phyloP scores from a whole-genome alignment of 1,140 invertebrate species.

The Lepeophtheirus salmonis region DNA sequence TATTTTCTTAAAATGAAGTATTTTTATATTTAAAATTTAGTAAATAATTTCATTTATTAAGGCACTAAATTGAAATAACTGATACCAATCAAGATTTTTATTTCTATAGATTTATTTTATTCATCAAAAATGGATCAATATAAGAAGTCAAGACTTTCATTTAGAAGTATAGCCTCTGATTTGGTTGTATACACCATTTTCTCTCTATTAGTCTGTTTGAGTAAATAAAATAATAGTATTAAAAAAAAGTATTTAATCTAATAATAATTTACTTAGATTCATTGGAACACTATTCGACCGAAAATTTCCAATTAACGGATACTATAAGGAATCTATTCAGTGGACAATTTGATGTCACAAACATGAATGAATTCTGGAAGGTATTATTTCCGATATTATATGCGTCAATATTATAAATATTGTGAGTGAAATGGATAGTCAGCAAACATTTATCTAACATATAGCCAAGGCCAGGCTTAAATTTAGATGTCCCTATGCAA shows the following conservation, averaged over 20 bases:
- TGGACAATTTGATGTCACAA: conserved; percentile 9
- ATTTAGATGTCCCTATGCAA: neutral
- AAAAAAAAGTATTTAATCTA: neutral
- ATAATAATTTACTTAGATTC: neutral
- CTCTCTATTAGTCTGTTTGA: neutral
- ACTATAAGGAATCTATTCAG: neutral
- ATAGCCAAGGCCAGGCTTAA: neutral
- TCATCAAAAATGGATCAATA: too few relatives aligned
- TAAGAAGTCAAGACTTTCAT: too few relatives aligned
- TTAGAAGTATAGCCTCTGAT: conserved; percentile 1
- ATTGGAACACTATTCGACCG: neutral
- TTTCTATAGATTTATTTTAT: too few relatives aligned
- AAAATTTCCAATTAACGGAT: neutral
- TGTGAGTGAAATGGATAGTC: neutral
- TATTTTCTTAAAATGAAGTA: too few relatives aligned
- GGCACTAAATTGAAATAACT: too few relatives aligned
- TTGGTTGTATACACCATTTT: conserved; percentile 9
- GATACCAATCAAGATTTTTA: too few relatives aligned
- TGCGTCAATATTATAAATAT: neutral
- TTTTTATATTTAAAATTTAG: too few relatives aligned
- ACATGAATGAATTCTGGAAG: conserved; percentile 1
- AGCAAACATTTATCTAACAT: neutral
- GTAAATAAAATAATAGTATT: neutral
- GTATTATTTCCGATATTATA: neutral
- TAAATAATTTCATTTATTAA: too few relatives aligned